Evolutionary conservation across 2,888 invertebrate genomes (phyloP), one percentile per base, ranked within the genome.

Genomic region (Ichneumoninae sp.): DNA sequence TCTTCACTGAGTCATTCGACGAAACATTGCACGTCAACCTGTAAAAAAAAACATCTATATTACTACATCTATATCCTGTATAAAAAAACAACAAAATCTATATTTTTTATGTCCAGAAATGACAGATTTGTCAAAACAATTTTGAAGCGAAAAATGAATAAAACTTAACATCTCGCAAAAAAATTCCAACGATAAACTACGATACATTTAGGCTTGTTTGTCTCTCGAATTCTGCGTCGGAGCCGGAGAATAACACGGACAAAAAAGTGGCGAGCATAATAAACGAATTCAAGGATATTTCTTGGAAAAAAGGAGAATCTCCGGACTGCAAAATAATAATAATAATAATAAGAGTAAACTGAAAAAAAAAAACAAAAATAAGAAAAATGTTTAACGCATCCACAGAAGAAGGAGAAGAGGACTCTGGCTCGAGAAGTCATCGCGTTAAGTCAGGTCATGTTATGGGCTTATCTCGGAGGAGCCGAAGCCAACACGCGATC

Each of bases 401-500:
- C 10, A 47, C 60, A 33, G 68, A 75, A n/a, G 57, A 52, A n/a
- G n/a, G 30, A 68, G 44, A 57, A 10, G 68, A 73, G 13, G 47
- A 66, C 36, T 66, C 66, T 13, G 22, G 7, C 47, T 30, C 66
- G 68, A 50, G 83, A 33, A 74, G 83, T 78, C 83, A 83, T 83
- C 83, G 92, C 91, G 91, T 92, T 92, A 92, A 91, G 92, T 90
- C 91, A 91, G 92, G 92, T 92, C 92, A 92, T 91, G 91, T 91
- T 91, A 90, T 89, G 89, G 87, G 88, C 91, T 92, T 92, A 92
- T 92, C 92, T 91, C 85, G 84, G 88, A 87, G 81, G 87, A 85
- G 84, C 81, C 47, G 52, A 50, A 52, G 57, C 65, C 69, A 75
- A 80, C 80, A 81, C 68, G 78, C 83, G 73, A 52, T 69, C 10